Conservation (phyloP, 1,140 invertebrate species). For the Frieseomelitta varia region DNA sequence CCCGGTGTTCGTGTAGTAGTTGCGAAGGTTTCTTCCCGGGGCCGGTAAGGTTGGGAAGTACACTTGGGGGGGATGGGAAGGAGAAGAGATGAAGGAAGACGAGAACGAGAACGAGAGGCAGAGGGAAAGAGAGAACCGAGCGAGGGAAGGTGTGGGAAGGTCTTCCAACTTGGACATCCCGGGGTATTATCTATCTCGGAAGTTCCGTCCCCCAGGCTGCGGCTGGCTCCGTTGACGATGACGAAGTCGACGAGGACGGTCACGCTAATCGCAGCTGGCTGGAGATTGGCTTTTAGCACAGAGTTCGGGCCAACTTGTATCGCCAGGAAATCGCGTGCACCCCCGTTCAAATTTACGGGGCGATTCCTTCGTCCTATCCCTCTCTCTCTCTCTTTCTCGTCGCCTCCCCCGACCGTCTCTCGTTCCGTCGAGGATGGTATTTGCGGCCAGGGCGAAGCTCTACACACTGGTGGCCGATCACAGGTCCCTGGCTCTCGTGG, state of each 20-base stretch:
- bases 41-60: background rate
- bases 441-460: background rate
- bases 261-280: constrained; percentile 72
- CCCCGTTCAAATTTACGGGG: constrained; percentile 26
- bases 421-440: background rate
- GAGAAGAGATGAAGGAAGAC: background rate
- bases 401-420: too few species aligned
- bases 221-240: constrained; percentile 38
- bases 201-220: constrained; percentile 62
- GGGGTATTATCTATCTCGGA: constrained; percentile 72
- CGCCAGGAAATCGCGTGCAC: constrained; percentile 46
- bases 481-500: background rate
- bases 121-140: background rate
- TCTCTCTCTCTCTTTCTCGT: too few species aligned
- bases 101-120: too few species aligned
- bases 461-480: background rate
- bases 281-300: constrained; percentile 70
- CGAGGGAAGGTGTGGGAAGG: background rate
- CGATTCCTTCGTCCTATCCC: background rate
- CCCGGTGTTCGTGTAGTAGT: constrained; percentile 12
- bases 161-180: constrained; percentile 70
- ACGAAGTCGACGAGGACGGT: constrained; percentile 57
- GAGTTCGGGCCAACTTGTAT: constrained; percentile 61
- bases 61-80: background rate
- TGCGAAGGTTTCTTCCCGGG: background rate